A percentile compares a stretch with the other conserved stretches of the same genome.
Evolutionary conservation across 2,113 vertebrate species (phyloP).

Genomic region (Panurus biarmicus): DNA sequence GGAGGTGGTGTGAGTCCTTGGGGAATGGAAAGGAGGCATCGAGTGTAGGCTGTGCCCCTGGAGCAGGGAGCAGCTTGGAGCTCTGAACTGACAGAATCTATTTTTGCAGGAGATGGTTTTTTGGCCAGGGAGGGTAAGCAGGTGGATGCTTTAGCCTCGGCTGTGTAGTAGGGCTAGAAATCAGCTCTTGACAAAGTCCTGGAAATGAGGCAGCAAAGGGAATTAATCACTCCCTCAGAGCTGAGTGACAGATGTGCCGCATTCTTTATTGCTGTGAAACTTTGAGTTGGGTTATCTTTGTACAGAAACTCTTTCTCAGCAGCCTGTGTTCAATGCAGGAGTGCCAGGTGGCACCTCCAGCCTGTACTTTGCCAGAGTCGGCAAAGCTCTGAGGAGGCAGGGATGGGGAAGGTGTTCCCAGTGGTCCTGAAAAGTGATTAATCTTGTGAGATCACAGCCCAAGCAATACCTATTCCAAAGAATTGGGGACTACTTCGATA

Average conservation of each 20-base stretch:
- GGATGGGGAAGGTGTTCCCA: not conserved
- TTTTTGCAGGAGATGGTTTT: not conserved
- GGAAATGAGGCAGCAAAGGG: not conserved
- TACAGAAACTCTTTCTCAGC: not conserved
- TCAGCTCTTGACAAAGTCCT: not conserved
- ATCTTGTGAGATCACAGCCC: constrained; percentile 2
- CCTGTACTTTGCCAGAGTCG: not conserved
- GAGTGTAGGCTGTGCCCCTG: not conserved
- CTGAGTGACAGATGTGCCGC: not conserved
- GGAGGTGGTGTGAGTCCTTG: rapidly evolving
- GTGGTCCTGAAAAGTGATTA: not conserved
- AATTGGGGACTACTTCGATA: not conserved
- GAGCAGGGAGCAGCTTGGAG: not conserved
- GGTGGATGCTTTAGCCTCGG: not conserved
- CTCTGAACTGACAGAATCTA: not conserved
- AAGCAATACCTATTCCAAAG: not conserved
- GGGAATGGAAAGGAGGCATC: not conserved
- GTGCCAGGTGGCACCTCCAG: constrained; percentile 13
- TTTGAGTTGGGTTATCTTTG: not conserved
- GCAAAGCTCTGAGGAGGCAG: not conserved
- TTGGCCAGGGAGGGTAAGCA: not conserved
- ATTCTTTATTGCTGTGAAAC: not conserved
- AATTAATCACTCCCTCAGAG: constrained; percentile 16
- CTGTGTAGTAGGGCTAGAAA: not conserved
- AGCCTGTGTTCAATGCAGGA: not conserved